Evolutionary conservation across 2,888 invertebrate genomes (phyloP), one percentile per base, ranked within the genome.

Genomic region (Drosophila hamatofila): DNA sequence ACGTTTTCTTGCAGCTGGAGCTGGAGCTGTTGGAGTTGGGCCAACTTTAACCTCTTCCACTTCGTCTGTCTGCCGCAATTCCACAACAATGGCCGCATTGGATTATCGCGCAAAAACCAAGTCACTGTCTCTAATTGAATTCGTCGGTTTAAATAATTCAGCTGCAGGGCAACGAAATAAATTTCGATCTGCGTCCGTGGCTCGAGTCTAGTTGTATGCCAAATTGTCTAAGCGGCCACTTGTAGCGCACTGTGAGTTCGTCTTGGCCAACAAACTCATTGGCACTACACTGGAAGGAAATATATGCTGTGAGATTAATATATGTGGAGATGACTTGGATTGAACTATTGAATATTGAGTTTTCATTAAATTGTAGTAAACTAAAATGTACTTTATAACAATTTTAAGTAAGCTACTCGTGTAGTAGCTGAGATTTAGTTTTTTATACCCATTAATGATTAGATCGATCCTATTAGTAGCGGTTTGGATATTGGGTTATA

Each of bases 141-240:
- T 92, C 92, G 91, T 92, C 91, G 92, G 91, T 80, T 92, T 92
- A 91, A 92, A 92, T 92, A 92, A 92, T 92, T 92, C 91, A 91
- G 91, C 92, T 91, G 86, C 82, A 89, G 90, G 92, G 90, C 90
- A 90, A 75, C 80, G 81, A 82, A 83, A 85, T 84, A 90, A 86
- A 89, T 90, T 85, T 90, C 66, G 74, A 67, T 67, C 58, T 71
- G 42, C 71, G 48, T 48, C 75, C 66, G 44, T 59, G 73, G 71
- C 63, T 56, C 55, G 75, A 23, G 37, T 65, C 75, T 71, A 77
- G 73, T 78, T 65, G 66, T 42, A 69, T 58, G 65, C 44, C 55
- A 74, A 63, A 70, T 69, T 62, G 77, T 81, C 83, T 87, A 87
- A 70, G 72, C 60, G 72, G 56, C 66, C 65, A 75, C 61, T 69